Base-by-base conservation (phyloP, 2,797 vertebrate genomes). In the Agapornis canus region DNA sequence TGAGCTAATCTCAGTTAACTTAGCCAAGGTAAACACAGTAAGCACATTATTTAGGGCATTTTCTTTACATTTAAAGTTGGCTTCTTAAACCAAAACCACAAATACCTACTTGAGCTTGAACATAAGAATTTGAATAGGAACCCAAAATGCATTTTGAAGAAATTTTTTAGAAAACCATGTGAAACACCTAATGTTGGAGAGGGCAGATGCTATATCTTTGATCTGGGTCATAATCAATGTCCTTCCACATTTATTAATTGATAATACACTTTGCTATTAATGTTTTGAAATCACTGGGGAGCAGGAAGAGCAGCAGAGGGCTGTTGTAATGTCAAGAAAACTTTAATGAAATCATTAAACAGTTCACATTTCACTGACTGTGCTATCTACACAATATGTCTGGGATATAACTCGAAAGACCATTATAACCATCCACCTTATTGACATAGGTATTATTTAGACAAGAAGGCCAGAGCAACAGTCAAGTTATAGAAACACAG, bases 401-500 rank as follows among this genome's bases (percentile, higher is more conserved):
- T 77, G 32, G 15, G 40, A 35, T 42, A 14, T 49, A 51, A 16
- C 35, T 73, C 31, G 25, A 54, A 42, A 52, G 21, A 47, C n/a
- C 59, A 51, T 54, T 21, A n/a, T 89, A 43, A 90, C 37, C 48
- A 48, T n/a, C n/a, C 82, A 4, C 94, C 82, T 71, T 92, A 45
- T 93, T 80, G 35, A 87, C 79, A 22, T 88, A 99, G 99, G 99
- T 99, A 45, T 97, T 99, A 86, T 97, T 99, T 79, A 98, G 98
- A 80, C 99, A 99, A 98, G 99, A 99, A 95, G 99, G 99, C 26
- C 98, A 99, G 73, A 98, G 98, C 92, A 98, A 98, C 92, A 98
- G 98, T 96, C 98, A 99, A 97, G 98, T 99, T 95, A 99, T 99
- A 80, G 98, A 99, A 97, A 99, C 99, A 88, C 98, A 99, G 92